A percentile compares a stretch with the other conserved stretches of the same genome.
Evolutionary conservation across 2,888 invertebrate species (phyloP).

Genomic region (Platerodrilus igneus): DNA sequence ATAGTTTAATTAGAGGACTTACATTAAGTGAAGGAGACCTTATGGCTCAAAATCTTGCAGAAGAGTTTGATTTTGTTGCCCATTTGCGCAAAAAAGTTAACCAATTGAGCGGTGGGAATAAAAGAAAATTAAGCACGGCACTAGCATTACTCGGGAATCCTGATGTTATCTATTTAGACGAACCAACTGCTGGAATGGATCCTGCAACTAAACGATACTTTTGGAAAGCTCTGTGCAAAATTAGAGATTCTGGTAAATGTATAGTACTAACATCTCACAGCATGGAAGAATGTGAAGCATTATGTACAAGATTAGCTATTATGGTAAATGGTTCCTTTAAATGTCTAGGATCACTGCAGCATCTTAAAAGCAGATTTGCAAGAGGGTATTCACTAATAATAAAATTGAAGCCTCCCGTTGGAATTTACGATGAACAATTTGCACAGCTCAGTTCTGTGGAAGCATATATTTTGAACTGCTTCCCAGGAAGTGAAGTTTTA

Average conservation of each 20-base stretch:
- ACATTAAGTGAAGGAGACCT: slow-evolving; percentile 35
- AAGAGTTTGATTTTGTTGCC: slow-evolving; percentile 45
- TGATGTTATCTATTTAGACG: slow-evolving; percentile 49
- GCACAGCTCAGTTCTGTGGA: slow-evolving; percentile 28
- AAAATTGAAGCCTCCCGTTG: slow-evolving; percentile 42
- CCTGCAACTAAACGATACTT: slow-evolving; percentile 74
- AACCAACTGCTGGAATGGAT: slow-evolving; percentile 65
- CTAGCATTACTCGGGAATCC: slow-evolving; percentile 54
- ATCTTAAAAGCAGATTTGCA: slow-evolving; percentile 74
- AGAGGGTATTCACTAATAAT: slow-evolving; percentile 51
- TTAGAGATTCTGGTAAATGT: slow-evolving; percentile 66
- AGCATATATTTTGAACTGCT: slow-evolving; percentile 35
- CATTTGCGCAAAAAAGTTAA: slow-evolving; percentile 49
- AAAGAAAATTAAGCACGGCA: slow-evolving; percentile 54
- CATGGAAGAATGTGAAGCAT: slow-evolving; percentile 84
- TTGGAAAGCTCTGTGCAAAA: slow-evolving; percentile 69
- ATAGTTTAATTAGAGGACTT: slow-evolving; percentile 51
- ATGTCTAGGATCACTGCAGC: slow-evolving; percentile 77
- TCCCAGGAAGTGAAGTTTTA: slow-evolving; percentile 47
- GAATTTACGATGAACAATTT: neutral
- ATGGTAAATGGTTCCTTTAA: slow-evolving; percentile 80
- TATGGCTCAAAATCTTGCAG: slow-evolving; percentile 42
- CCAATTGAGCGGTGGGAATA: slow-evolving; percentile 53
- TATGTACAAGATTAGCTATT: slow-evolving; percentile 74
- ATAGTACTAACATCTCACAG: slow-evolving; percentile 81